Base-by-base conservation (phyloP, 2,113 vertebrate species). In the Paramisgurnus dabryanus region DNA sequence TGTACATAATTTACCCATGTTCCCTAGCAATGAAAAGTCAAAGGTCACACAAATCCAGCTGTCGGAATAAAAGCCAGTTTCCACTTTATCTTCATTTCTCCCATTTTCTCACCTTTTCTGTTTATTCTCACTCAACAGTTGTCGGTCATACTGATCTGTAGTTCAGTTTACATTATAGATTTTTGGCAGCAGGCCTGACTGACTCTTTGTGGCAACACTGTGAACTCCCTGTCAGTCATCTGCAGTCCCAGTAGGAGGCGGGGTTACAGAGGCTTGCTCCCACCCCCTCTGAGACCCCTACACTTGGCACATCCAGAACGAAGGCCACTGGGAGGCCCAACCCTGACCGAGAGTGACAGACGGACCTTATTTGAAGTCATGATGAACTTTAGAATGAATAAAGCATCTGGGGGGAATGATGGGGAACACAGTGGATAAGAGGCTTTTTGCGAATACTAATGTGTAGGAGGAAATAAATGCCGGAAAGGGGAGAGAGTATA, bases 371-470 rank as follows among this genome's bases (percentile, higher is more conserved):
- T 71, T 72, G 70, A 76, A 82, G 77, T 78, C 50, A 74, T 63
- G 73, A 58, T 73, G 79, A 75, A 75, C 57, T 79, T 82, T 39
- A 68, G 27, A 22, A 74, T 13, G 63, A 87, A 78, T 55, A 53
- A 81, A 72, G 76, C 78, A 61, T 67, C 12, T 49, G 63, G 82
- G 66, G 82, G 49, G 81, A 81, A 80, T 86, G 78, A 86, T 85
- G 47, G 83, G 88, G 83, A 53, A 64, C 84, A 87, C 81, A 85
- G 73, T 34, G 69, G 75, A 65, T 90, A 92, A 91, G 90, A 88
- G 69, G 87, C 85, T 87, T 91, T 90, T 78, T 87, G 82, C 67
- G 50, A 89, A 88, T 82, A 78, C 63, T 53, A 49, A 80, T 65
- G 57, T 65, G 64, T 82, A 68, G 68, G 80, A 72, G 67, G 75